These are phyloP conservation scores for Silurus glanis DNA, from an alignment of 2,113 vertebrate genomes.

Conservation along the genomic window DNA sequence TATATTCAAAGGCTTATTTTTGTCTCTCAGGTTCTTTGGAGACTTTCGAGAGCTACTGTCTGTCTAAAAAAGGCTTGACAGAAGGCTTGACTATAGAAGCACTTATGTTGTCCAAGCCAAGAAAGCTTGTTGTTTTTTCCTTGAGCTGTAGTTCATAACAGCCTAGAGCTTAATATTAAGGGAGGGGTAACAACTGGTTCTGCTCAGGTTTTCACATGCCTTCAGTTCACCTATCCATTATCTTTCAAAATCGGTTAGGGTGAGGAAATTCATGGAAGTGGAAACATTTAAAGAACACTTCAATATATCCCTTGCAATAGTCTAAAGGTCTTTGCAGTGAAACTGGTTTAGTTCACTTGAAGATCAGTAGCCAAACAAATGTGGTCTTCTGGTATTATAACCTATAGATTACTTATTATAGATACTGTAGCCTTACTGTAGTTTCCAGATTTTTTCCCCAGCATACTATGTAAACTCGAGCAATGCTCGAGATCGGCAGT, in stretches of 20 bases:
- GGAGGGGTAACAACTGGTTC: constrained; percentile 7
- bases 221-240: neutral
- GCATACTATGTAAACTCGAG: no score
- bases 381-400: neutral
- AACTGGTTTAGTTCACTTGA: neutral
- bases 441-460: no score
- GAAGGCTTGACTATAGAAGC: neutral
- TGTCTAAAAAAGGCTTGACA: neutral
- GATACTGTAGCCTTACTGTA: no score
- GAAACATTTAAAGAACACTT: neutral
- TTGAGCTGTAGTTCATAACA: neutral
- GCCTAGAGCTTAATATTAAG: neutral
- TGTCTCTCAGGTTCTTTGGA: neutral
- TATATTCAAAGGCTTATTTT: neutral
- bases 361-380: neutral
- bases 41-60: neutral
- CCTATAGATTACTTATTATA: neutral
- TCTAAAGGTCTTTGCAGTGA: neutral
- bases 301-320: neutral
- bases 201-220: constrained; percentile 26
- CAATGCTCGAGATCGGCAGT: neutral
- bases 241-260: neutral
- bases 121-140: neutral
- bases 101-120: neutral
- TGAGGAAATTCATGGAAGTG: neutral